A percentile compares a stretch with the other conserved stretches of the same genome.
phyloP scores from a whole-genome alignment of 2,797 vertebrate species.

The Moxostoma hubbsi region DNA sequence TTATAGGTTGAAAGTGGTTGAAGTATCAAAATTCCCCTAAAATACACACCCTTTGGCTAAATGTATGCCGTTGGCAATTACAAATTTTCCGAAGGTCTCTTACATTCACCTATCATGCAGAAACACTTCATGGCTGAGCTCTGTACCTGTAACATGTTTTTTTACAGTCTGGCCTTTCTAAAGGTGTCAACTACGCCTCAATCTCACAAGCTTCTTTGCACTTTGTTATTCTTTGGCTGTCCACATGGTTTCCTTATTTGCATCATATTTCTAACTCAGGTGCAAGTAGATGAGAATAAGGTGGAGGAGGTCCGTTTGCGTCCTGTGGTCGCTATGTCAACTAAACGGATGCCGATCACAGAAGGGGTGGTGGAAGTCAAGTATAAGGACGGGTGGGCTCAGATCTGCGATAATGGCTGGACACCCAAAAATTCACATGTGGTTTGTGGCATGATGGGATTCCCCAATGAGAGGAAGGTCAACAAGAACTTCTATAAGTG shows the following conservation, averaged over 20 bases:
- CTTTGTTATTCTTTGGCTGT: not conserved
- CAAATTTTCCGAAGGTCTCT: too few species aligned
- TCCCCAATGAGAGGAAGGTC: slow-evolving; percentile 89
- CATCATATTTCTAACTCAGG: slow-evolving; percentile 54
- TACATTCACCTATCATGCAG: too few species aligned
- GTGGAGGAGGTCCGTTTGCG: slow-evolving; percentile 91
- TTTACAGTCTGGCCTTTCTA: slow-evolving; percentile 17
- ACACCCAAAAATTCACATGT: slow-evolving; percentile 86
- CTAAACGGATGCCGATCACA: slow-evolving; percentile 79
- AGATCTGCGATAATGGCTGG: slow-evolving; percentile 92
- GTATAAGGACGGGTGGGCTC: slow-evolving; percentile 85
- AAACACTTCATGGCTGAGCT: not conserved
- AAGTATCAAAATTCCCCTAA: too few species aligned
- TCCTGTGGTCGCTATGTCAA: slow-evolving; percentile 73
- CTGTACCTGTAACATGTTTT: slow-evolving; percentile 11
- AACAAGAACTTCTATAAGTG: slow-evolving; percentile 97
- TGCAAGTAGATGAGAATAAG: slow-evolving; percentile 82
- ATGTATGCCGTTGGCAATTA: too few species aligned
- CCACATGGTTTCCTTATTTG: not conserved
- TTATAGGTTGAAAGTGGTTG: too few species aligned
- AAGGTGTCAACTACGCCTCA: not conserved
- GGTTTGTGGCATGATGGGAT: slow-evolving; percentile 95
- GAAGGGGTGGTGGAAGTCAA: slow-evolving; percentile 93
- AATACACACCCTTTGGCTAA: too few species aligned
- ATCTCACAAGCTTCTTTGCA: not conserved